Base-by-base conservation (phyloP, 1,140 invertebrate genomes). In the Pogonomyrmex barbatus region DNA sequence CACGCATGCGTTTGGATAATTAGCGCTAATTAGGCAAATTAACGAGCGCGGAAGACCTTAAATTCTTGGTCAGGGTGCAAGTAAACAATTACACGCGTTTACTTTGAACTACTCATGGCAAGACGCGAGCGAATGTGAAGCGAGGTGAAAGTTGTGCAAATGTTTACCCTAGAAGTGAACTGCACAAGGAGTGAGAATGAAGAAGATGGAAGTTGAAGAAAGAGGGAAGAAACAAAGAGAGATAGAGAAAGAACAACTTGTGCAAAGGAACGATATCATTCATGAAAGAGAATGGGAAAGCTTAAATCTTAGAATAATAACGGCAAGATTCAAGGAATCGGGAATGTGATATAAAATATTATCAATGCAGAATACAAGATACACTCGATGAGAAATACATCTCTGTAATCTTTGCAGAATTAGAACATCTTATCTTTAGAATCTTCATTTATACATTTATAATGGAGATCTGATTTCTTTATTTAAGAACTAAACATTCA, bases 151-250 rank as follows among this genome's bases (percentile, higher is more conserved):
- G 86, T 90, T 90, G 83, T 75, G 83, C 73, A 90, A 90, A 90
- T 90, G 78, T 90, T 90, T 90, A 86, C 78, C 62, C 42, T 88
- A 76, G 70, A 86, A 81, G 88, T 86, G 88, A 90, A 88, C 81
- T 63, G 56, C 58, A 68, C 30, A 14, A 63, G 24, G 24, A 24
- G 68, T 63, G 67, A 60, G 30, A 75, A 63, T 39, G 79, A 75
- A 73, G 68, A 73, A 60, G 79, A 75, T 56, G 62, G 42, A 68
- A 70, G 10, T 60, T 50, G 56, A 47, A 47, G 8, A 24, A 50
- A 63, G 17, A 30, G 10, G 2, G 14, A 14, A 42, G 42, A 83
- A 4, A 4, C 12, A 45, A 8, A 65, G 14, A 33, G 0, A 54
- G 58, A 63, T 6, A 65, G 60, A 33, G 6, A 79, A 10, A 54